Evolutionary conservation across 2,113 vertebrate genomes (phyloP).

Genomic region (Proteles cristata): DNA sequence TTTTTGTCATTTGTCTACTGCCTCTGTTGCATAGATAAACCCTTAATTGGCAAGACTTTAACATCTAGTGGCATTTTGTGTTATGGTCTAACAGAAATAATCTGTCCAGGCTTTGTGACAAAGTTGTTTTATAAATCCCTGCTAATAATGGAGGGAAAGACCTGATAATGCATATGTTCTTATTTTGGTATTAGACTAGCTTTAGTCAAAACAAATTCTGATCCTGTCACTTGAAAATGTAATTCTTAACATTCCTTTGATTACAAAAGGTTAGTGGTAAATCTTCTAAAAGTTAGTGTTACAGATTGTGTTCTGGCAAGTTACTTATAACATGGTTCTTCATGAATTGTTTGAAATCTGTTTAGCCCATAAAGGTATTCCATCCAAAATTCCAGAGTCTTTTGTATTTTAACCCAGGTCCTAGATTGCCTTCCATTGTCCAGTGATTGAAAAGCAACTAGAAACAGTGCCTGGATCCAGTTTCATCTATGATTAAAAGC

Average conservation of each 20-base stretch:
- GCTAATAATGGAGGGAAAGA: background rate
- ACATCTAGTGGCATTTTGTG: conserved; percentile 63
- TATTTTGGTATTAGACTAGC: conserved; percentile 48
- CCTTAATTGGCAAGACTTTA: conserved; percentile 53
- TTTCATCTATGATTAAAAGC: conserved; percentile 9
- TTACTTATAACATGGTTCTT: background rate
- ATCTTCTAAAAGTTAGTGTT: conserved; percentile 31
- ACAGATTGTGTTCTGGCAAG: background rate
- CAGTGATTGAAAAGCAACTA: conserved; percentile 34
- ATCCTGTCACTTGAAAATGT: conserved; percentile 32
- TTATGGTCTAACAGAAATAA: conserved; percentile 68
- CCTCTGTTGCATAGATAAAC: conserved; percentile 2
- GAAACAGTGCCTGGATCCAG: background rate
- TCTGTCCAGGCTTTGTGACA: conserved; percentile 35
- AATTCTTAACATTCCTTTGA: conserved; percentile 34
- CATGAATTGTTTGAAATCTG: conserved; percentile 27
- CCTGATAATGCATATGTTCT: background rate
- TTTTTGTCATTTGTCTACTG: background rate
- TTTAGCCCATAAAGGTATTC: background rate
- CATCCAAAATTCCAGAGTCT: background rate
- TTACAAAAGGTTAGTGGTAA: background rate
- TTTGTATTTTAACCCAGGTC: background rate
- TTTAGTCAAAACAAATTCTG: conserved; percentile 60
- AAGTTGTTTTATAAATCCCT: conserved; percentile 58
- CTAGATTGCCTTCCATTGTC: background rate